Evolutionary conservation across 1,140 invertebrate species (phyloP).

Genomic region (Brachionus koreanus): DNA sequence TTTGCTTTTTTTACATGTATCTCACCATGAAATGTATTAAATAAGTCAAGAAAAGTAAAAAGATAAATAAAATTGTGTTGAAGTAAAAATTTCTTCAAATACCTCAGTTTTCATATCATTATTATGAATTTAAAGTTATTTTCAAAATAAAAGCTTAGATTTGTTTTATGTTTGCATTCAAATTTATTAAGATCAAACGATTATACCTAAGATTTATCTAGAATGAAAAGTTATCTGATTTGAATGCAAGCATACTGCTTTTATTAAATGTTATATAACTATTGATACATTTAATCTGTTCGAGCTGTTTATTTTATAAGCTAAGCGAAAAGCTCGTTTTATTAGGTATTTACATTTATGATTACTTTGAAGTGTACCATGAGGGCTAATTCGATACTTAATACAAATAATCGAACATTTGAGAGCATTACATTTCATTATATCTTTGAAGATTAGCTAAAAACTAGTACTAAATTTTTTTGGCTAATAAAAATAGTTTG

Average conservation of each 20-base stretch:
- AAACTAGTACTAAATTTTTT: background rate
- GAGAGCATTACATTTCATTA: background rate
- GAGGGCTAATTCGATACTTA: background rate
- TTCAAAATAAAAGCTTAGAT: background rate
- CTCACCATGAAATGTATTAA: background rate
- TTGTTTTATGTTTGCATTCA: background rate
- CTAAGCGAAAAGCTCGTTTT: background rate
- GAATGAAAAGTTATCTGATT: background rate
- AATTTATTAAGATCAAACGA: background rate
- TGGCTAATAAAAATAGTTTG: background rate
- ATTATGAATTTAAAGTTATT: background rate
- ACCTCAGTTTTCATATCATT: background rate
- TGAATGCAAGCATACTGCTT: background rate
- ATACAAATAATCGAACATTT: background rate
- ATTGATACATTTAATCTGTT: background rate
- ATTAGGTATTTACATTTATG: background rate
- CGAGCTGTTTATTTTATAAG: background rate
- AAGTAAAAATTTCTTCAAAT: background rate
- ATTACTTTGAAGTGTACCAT: background rate
- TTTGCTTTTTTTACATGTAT: background rate
- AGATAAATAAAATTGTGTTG: no score
- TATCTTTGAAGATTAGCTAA: background rate
- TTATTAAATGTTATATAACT: background rate
- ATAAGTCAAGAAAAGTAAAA: background rate
- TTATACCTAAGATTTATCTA: background rate